Base-by-base conservation (phyloP, 2,888 invertebrate genomes). In the Sicus ferrugineus region DNA sequence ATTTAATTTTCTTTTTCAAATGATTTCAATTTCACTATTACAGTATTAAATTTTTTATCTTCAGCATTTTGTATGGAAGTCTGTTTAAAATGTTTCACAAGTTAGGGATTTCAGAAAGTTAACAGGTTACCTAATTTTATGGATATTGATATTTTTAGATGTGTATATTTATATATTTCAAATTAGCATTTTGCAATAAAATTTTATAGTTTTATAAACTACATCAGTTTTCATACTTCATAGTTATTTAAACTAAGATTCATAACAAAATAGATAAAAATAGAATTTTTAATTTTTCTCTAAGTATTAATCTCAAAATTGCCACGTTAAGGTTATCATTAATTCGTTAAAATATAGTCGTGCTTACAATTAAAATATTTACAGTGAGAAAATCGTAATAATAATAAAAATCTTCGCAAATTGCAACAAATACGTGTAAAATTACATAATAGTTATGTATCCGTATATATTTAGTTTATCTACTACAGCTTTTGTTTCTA, bases 261-360 rank as follows among this genome's bases (percentile, higher is more conserved):
- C 42, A 66, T 54, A 56, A 54, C 30, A 66, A 14, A 46, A 42
- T 28, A 16, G 19, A 16, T 42, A 42, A n/a, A 7, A 56, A 50
- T 66, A 61, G n/a, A n/a, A 56, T 52, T 67, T 56, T 34, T 19
- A 28, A n/a, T 30, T 54, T 68, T 69, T 56, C 61, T 66, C 69
- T 72, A 70, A 70, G 50, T 70, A 65, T 71, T 73, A 74, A 72
- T 73, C 73, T 74, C 73, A 74, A 74, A 70, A 74, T 73, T 73
- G 73, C 74, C 72, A 66, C 64, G 58, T 3, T 62, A 48, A 50
- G 31, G 21, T 23, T 61, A 19, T 52, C 19, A 26, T 59, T 26
- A 63, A 64, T 61, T 38, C 42, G 34, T 50, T 64, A 52, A 50
- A 54, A 56, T n/a, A 9, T 42, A n/a, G n/a, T 56, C 58, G 42